Base-by-base conservation (phyloP, 2,113 vertebrate genomes). In the Chaetura pelagica region DNA sequence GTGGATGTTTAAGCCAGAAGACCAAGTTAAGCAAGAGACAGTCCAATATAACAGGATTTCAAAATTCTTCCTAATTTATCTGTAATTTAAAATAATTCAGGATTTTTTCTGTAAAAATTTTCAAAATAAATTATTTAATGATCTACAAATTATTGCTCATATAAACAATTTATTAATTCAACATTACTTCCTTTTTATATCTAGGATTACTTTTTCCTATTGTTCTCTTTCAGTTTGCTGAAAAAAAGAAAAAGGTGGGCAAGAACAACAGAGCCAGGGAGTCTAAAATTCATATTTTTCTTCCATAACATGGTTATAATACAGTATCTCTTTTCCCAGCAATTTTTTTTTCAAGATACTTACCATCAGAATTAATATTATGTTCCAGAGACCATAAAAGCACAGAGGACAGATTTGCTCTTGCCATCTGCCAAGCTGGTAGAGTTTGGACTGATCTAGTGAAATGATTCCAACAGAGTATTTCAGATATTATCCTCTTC, bases 271-370 rank as follows among this genome's bases (percentile, higher is more conserved):
- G 19, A 77, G 32, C 2, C 16, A 66, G 24, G 3, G 9, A 84
- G 64, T 91, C 52, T 72, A 63, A 84, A 75, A 75, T 48, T 75
- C 23, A 17, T 64, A 32, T 48, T 40, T 10, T 72, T 69, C 35
- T 68, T 72, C 17, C 7, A 3, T 72, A 49, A 55, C 9, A 35
- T 35, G 10, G 15, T 51, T 74, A 42, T 12, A 74, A 66, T 40
- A 62, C 52, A 19, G 34, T 67, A 29, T 6, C 6, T 64, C 10
- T 72, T 89, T 48, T 52, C 23, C 8, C 8, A 75, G 18, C 1
- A 63, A 30, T 61, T 93, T 95, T 95, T 61, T 93, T 95, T 95
- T 93, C 84, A 72, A 44, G 10, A 22, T 75, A 76, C 30, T 79
- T 82, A 40, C 4, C 10, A 64, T 85, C 49, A 76, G 40, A 75